Evolutionary conservation across 2,888 invertebrate genomes (phyloP).

Genomic region (Scaptomyza flava): DNA sequence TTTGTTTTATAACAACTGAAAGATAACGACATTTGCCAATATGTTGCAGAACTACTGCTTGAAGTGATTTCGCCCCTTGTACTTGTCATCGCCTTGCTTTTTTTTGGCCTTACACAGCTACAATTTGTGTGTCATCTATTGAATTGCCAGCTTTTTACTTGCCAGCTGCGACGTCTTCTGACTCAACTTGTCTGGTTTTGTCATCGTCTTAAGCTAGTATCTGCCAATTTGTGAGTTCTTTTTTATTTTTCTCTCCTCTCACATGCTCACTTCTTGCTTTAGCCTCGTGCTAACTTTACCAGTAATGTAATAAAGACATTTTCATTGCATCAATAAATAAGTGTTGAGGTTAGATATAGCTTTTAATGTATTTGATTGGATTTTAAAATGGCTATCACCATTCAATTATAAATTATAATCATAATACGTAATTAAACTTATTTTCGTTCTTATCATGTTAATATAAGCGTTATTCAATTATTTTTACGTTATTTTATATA

Average conservation of each 20-base stretch:
- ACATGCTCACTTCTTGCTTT: conserved; percentile 2
- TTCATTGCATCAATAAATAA: conserved; percentile 42
- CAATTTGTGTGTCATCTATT: conserved; percentile 44
- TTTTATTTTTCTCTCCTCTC: conserved; percentile 4
- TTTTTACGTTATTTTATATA: too few species aligned
- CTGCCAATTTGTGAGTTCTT: conserved; percentile 43
- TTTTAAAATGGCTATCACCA: background rate
- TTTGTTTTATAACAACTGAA: conserved; percentile 63
- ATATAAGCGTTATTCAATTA: too few species aligned
- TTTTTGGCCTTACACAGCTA: background rate
- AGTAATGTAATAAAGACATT: conserved; percentile 4
- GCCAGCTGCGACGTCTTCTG: conserved; percentile 39
- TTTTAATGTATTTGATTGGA: background rate
- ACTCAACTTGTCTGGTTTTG: background rate
- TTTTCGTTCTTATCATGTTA: too few species aligned
- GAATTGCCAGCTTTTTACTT: conserved; percentile 56
- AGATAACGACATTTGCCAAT: conserved; percentile 60
- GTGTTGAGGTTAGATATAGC: conserved; percentile 10
- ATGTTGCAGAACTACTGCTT: conserved; percentile 29
- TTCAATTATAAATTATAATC: too few species aligned
- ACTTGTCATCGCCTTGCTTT: conserved; percentile 10
- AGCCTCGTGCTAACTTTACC: background rate
- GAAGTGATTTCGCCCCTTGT: conserved; percentile 5
- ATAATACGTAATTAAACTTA: too few species aligned
- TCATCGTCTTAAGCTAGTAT: background rate